Conservation (phyloP, 1,140 invertebrate species). For the Cotesia chilonis region DNA sequence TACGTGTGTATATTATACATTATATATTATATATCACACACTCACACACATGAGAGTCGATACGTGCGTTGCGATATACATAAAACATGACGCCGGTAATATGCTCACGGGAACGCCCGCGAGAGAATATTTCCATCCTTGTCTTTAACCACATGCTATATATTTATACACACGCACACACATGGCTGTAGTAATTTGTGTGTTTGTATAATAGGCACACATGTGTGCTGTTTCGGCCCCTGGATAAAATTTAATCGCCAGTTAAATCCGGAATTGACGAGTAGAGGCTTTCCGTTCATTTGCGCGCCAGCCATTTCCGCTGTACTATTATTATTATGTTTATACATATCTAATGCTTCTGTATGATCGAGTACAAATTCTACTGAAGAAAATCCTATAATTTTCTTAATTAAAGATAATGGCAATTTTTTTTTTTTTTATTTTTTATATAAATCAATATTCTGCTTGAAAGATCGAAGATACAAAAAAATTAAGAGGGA, state of each 20-base stretch:
- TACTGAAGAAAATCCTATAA: no score
- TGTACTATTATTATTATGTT: neutral
- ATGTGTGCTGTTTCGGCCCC: neutral
- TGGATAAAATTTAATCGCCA: constrained; percentile 31
- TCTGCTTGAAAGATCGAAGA: no score
- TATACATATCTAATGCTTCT: no score
- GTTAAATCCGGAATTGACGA: constrained; percentile 29
- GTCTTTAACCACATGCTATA: neutral
- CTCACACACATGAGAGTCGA: constrained; percentile 20
- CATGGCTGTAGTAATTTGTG: neutral
- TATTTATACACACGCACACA: neutral
- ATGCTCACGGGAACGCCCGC: constrained; percentile 18
- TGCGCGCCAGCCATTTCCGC: constrained; percentile 6
- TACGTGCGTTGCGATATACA: constrained; percentile 34
- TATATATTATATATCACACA: constrained; percentile 7
- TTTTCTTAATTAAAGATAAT: no score
- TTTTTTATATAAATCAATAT: no score
- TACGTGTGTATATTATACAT: neutral
- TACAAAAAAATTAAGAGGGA: no score
- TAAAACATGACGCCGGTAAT: constrained; percentile 36
- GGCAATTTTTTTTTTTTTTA: no score
- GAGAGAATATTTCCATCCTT: neutral
- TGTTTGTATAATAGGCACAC: neutral
- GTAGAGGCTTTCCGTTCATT: constrained; percentile 20
- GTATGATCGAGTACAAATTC: no score